These are phyloP conservation scores for Chaenocephalus aceratus DNA, from an alignment of 2,113 vertebrate genomes.

Conservation along the genomic window DNA sequence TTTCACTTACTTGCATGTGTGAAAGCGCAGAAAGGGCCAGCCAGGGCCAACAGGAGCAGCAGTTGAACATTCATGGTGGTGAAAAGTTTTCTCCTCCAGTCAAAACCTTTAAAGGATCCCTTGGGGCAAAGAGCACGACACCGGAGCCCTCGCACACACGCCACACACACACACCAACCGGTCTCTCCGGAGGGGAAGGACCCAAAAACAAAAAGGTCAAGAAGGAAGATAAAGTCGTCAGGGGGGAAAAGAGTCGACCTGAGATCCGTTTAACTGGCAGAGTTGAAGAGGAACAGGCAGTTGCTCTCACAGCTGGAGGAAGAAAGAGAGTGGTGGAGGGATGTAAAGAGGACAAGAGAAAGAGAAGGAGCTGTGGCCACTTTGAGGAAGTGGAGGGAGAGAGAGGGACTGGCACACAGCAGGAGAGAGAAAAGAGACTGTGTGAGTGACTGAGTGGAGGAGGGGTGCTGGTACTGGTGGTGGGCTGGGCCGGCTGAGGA, in stretches of 20 bases:
- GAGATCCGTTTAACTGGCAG: slow-evolving; percentile 23
- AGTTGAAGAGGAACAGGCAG: slow-evolving; percentile 14
- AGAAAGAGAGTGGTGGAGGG: slow-evolving; percentile 48
- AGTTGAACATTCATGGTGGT: slow-evolving; percentile 73
- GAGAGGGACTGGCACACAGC: slow-evolving; percentile 65
- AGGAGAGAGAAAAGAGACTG: slow-evolving; percentile 64
- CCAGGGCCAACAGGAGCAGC: slow-evolving; percentile 78
- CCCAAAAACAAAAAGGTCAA: slow-evolving; percentile 34
- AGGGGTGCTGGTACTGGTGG: slow-evolving; percentile 71
- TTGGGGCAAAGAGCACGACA: slow-evolving; percentile 59
- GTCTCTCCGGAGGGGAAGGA: slow-evolving; percentile 26
- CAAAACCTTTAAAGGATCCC: slow-evolving; percentile 46
- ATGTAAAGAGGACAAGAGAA: slow-evolving; percentile 57
- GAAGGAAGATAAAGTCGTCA: slow-evolving; percentile 34
- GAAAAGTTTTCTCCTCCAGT: slow-evolving; percentile 48
- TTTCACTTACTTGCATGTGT: slow-evolving; percentile 79
- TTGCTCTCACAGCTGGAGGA: slow-evolving; percentile 7
- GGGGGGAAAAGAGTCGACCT: neutral
- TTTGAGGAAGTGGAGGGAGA: slow-evolving; percentile 60
- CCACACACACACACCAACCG: slow-evolving; percentile 39
- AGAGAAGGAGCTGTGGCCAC: slow-evolving; percentile 56
- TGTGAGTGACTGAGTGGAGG: slow-evolving; percentile 59
- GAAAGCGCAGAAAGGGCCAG: slow-evolving; percentile 70
- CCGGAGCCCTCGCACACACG: slow-evolving; percentile 36
- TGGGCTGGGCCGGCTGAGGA: slow-evolving; percentile 61